A percentile compares a stretch with the other conserved stretches of the same genome.
Evolutionary conservation across 1,140 invertebrate species (phyloP).

Genomic region (Leptinotarsa texana): DNA sequence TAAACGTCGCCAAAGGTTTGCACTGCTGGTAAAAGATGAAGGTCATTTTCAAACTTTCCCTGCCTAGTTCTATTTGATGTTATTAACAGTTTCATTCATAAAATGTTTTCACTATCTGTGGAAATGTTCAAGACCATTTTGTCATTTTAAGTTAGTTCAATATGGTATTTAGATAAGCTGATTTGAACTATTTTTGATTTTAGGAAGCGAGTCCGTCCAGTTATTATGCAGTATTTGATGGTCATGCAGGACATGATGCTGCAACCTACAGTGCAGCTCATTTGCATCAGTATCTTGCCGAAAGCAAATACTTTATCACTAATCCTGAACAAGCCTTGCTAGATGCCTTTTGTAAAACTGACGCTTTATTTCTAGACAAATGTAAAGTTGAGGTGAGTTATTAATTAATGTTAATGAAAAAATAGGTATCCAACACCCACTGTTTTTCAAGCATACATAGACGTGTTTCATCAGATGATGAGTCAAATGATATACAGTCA

Average conservation of each 20-base stretch:
- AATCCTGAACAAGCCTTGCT: conserved; percentile 73
- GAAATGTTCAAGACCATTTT: no score
- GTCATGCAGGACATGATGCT: conserved; percentile 90
- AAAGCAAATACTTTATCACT: conserved; percentile 69
- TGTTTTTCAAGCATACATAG: no score
- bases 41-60: no score
- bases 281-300: conserved; percentile 82
- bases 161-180: no score
- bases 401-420: background rate
- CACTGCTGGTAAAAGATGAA: no score
- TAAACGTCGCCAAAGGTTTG: no score
- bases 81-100: no score
- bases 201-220: conserved; percentile 65
- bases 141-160: no score
- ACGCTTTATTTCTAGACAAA: conserved; percentile 78
- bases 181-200: conserved; percentile 33
- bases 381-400: conserved; percentile 66
- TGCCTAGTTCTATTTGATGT: no score
- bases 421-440: no score
- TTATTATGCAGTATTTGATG: conserved; percentile 95
- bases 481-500: background rate
- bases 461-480: background rate
- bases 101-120: no score
- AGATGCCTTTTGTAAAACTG: conserved; percentile 83
- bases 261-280: conserved; percentile 86